A percentile compares a stretch with the other conserved stretches of the same genome.
Evolutionary conservation across 2,888 invertebrate genomes (phyloP).

Genomic region (Plebejus anna): DNA sequence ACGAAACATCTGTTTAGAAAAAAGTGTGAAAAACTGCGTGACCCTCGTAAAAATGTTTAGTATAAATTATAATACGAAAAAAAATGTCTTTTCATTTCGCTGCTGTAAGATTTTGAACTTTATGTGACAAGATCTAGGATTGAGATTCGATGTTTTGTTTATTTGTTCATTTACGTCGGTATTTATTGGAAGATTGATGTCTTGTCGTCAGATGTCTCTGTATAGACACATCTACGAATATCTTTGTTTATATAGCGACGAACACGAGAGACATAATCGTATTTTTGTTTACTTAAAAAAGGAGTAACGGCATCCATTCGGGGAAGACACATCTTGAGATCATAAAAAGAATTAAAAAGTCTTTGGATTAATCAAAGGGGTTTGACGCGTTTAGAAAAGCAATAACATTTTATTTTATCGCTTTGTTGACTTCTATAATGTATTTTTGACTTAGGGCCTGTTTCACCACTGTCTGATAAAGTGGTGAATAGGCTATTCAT

Average conservation of each 20-base stretch:
- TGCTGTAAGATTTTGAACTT: constrained; percentile 40
- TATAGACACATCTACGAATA: constrained; percentile 64
- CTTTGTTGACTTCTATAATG: neutral
- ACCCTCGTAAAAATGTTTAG: constrained; percentile 64
- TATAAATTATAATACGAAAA: constrained; percentile 50
- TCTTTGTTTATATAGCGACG: constrained; percentile 64
- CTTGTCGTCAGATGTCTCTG: constrained; percentile 71
- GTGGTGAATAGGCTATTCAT: too few relatives aligned
- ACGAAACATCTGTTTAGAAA: constrained; percentile 59
- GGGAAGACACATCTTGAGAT: constrained; percentile 17
- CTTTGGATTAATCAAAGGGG: neutral
- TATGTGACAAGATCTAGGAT: constrained; percentile 11
- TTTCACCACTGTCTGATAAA: too few relatives aligned
- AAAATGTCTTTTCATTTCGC: constrained; percentile 39
- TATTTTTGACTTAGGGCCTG: neutral
- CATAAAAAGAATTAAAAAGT: constrained; percentile 6
- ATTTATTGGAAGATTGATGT: constrained; percentile 76
- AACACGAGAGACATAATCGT: constrained; percentile 48
- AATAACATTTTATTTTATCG: neutral
- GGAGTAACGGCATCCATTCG: constrained; percentile 1
- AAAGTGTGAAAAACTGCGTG: constrained; percentile 69
- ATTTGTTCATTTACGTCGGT: constrained; percentile 48
- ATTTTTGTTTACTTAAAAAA: constrained; percentile 9
- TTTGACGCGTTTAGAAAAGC: neutral
- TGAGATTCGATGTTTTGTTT: constrained; percentile 32